Evolutionary conservation across 2,113 vertebrate genomes (phyloP), one percentile per base, ranked within the genome.

Genomic region (Urocitellus parryii): DNA sequence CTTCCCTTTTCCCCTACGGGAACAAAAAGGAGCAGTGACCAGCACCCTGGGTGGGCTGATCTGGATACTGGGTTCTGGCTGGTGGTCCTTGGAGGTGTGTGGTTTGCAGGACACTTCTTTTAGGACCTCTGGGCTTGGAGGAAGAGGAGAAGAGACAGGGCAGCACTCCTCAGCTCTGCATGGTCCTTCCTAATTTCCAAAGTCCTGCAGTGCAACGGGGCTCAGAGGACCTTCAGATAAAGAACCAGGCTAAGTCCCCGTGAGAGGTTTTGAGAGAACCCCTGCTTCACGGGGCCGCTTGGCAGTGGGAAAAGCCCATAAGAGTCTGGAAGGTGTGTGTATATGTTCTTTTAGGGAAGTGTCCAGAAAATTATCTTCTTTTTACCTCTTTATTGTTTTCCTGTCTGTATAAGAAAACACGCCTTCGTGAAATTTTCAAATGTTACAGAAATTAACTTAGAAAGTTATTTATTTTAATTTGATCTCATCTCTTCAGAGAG

Each of bases 381-480:
- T 48, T 85, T 56, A 63, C 12, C 37, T 68, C 34, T 53, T 79
- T 73, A 82, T 63, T 34, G 82, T 76, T 65, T 85, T 89, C 63
- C 63, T 63, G 56, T 70, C 25, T 29, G 61, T 5, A 37, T 16
- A 63, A 79, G 45, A 78, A 83, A 72, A 81, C 9, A 32, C 51
- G 18, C 32, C 81, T 48, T 34, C 81, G 13, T 85, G 76, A 76
- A 72, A n/a, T 16, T n/a, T 86, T 76, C 58, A 72, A 39, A 72
- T 22, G 18, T 45, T 74, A 56, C 4, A 32, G 82, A 89, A 89
- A 93, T 92, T 58, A 89, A 83, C 42, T 88, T 77, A 74, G 68
- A 42, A 77, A 93, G 45, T 58, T 29, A 77, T 73, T n/a, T 70
- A 63, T 70, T 91, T 94, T 20, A 29, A 67, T 93, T 81, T 91